Evolutionary conservation across 1,140 invertebrate genomes (phyloP).

Genomic region (Hylaeus volcanicus): DNA sequence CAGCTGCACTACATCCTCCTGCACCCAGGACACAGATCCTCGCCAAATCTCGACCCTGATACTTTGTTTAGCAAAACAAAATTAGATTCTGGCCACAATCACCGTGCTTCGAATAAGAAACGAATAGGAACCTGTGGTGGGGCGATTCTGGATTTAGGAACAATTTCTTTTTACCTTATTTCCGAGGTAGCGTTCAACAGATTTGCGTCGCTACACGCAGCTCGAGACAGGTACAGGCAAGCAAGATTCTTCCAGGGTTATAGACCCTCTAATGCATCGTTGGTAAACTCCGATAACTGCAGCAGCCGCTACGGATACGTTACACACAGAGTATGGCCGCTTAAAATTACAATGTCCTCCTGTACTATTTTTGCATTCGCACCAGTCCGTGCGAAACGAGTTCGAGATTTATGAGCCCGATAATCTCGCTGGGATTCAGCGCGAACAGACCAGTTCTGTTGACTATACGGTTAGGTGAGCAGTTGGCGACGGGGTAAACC

Average conservation of each 20-base stretch:
- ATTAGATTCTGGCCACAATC: too few relatives aligned
- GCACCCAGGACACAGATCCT: neutral
- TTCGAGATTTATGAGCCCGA: constrained; percentile 15
- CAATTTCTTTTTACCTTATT: neutral
- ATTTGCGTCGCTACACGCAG: constrained; percentile 14
- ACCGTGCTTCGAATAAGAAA: too few relatives aligned
- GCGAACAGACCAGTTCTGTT: neutral
- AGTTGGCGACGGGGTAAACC: neutral
- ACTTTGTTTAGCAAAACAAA: too few relatives aligned
- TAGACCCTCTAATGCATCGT: constrained; percentile 27
- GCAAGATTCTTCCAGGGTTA: constrained; percentile 41
- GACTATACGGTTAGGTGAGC: too few relatives aligned
- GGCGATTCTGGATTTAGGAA: neutral
- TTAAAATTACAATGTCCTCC: constrained; percentile 38
- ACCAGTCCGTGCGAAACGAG: constrained; percentile 2
- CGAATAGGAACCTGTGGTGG: too few relatives aligned
- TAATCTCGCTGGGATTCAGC: neutral
- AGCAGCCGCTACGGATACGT: neutral
- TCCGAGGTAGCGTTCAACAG: neutral
- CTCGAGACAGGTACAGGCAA: constrained; percentile 26
- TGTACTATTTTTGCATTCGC: constrained; percentile 19
- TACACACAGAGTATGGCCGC: neutral
- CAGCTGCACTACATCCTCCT: neutral
- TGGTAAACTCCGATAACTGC: constrained; percentile 14
- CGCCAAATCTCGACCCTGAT: too few relatives aligned